Conservation (phyloP, 2,113 vertebrate genomes). For the Podarcis raffonei region DNA sequence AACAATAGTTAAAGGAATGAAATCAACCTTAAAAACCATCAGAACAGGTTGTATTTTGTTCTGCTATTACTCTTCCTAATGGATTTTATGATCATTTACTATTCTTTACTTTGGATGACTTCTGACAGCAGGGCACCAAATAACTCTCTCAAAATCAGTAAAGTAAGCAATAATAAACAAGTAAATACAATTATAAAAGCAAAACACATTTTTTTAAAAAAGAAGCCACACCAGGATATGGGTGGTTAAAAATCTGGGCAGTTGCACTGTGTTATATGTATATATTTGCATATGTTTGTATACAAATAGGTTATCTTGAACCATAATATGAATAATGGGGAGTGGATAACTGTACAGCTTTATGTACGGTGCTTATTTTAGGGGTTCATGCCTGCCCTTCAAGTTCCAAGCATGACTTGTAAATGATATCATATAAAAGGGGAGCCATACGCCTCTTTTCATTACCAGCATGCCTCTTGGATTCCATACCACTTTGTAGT, state of each 20-base stretch:
- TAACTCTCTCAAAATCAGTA: not conserved
- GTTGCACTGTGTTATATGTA: no score
- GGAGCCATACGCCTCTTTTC: not conserved
- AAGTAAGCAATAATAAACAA: not conserved
- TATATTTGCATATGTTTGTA: no score
- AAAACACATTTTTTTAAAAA: not conserved
- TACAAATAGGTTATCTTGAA: not conserved
- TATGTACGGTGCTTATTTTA: not conserved
- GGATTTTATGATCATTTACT: not conserved
- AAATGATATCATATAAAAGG: not conserved
- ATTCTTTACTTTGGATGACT: not conserved
- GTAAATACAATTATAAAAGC: not conserved
- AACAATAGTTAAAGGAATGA: not conserved
- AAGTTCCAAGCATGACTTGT: not conserved
- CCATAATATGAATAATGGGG: not conserved
- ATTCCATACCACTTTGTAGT: not conserved
- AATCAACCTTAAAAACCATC: not conserved
- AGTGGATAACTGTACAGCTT: not conserved
- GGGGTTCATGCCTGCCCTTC: not conserved
- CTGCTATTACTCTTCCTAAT: not conserved
- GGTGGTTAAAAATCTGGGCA: no score
- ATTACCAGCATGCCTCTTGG: not conserved
- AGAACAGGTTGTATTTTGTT: no score
- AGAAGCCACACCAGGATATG: no score
- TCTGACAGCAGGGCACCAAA: not conserved